These are phyloP conservation scores for Spongia lamella DNA, from an alignment of 37 sponge, comb jelly and placozoan genomes.

Conservation along the genomic window DNA sequence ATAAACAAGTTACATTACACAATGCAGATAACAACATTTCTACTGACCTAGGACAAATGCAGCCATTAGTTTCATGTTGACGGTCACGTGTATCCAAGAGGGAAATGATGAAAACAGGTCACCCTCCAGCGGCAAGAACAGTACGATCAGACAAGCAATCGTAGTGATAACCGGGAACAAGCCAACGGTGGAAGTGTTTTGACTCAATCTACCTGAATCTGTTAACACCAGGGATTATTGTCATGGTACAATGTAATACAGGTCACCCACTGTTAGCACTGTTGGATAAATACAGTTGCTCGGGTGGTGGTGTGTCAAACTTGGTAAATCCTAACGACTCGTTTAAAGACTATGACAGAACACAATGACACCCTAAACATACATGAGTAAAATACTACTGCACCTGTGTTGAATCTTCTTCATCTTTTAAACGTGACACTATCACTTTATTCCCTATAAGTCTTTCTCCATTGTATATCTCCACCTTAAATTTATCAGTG, in stretches of 20 bases:
- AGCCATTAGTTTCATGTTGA: constrained; percentile 74
- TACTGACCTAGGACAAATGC: constrained; percentile 77
- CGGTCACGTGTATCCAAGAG: constrained; percentile 48
- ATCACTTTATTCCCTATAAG: constrained; percentile 60
- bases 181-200: neutral
- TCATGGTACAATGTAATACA: no score
- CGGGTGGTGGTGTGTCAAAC: no score
- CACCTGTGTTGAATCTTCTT: no score
- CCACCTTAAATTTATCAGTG: constrained; percentile 60
- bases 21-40: no score
- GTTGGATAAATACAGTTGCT: no score
- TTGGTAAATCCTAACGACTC: no score
- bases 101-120: constrained; percentile 37
- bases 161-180: constrained; percentile 29
- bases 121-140: constrained; percentile 68
- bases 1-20: neutral
- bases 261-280: no score
- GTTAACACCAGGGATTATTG: neutral
- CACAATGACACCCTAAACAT: no score
- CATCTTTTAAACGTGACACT: constrained; percentile 1
- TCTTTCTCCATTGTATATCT: constrained; percentile 28
- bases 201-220: neutral
- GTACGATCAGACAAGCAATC: constrained; percentile 36
- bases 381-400: no score
- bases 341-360: no score